Conservation (phyloP, 2,888 invertebrate genomes). For the Heliconius sara region DNA sequence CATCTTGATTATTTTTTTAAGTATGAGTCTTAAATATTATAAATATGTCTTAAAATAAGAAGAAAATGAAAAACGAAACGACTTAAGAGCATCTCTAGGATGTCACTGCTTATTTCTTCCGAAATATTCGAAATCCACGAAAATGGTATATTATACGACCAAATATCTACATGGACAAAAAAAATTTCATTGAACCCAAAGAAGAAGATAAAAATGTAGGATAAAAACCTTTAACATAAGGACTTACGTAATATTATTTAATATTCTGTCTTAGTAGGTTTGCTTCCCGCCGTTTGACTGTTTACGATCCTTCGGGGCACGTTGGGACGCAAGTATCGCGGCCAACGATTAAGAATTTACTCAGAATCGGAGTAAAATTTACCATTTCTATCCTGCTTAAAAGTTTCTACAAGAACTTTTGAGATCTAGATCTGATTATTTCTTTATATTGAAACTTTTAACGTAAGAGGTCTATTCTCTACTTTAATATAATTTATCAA, state of each 20-base stretch:
- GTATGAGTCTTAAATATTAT: too few species aligned
- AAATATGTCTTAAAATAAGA: background rate
- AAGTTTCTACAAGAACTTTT: background rate
- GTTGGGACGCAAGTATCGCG: conserved; percentile 14
- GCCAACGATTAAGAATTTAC: conserved; percentile 16
- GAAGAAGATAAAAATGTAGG: background rate
- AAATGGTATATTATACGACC: background rate
- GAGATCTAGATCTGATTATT: background rate
- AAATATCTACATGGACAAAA: background rate
- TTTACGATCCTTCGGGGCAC: conserved; percentile 18
- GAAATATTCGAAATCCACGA: background rate
- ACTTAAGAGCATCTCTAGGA: background rate
- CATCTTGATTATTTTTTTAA: too few species aligned
- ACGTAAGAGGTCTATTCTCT: too few species aligned
- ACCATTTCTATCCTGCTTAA: background rate
- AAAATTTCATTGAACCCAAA: background rate
- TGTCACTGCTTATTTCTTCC: background rate
- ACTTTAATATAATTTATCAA: too few species aligned
- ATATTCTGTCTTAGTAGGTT: conserved; percentile 22
- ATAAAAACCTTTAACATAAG: conserved; percentile 1
- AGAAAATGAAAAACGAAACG: background rate
- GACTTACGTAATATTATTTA: conserved; percentile 21
- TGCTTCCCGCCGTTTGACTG: conserved; percentile 7
- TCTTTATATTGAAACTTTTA: background rate
- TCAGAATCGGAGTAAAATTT: background rate